Conservation (phyloP, 2,797 vertebrate genomes). For the Gymnothorax javanicus region DNA sequence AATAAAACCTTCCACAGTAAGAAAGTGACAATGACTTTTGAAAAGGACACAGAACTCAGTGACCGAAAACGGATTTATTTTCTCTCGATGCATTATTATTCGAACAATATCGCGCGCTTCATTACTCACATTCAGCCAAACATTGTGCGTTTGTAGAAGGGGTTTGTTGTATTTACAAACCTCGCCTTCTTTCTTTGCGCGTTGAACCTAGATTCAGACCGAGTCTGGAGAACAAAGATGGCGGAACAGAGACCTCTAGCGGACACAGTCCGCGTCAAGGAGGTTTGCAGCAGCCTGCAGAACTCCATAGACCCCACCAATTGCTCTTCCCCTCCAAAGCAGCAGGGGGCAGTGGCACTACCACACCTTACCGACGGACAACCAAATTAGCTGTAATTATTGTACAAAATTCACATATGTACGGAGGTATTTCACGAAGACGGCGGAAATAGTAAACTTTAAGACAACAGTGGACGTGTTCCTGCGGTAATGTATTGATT, state of each 20-base stretch:
- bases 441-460: too few species aligned
- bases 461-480: too few species aligned
- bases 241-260: constrained; percentile 20
- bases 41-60: constrained; percentile 36
- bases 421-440: too few species aligned
- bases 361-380: neutral
- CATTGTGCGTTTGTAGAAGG: constrained; percentile 13
- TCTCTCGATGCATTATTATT: constrained; percentile 31
- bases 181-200: constrained; percentile 38
- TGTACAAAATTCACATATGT: neutral
- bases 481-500: too few species aligned
- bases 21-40: constrained; percentile 51
- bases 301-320: neutral
- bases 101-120: neutral
- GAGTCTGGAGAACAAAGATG: constrained; percentile 11
- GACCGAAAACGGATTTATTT: constrained; percentile 37
- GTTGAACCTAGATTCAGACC: constrained; percentile 35
- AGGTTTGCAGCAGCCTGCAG: neutral
- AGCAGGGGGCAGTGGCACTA: neutral
- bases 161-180: neutral
- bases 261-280: neutral
- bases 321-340: neutral
- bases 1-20: constrained; percentile 26
- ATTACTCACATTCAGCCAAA: constrained; percentile 24
- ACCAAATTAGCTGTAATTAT: neutral